phyloP scores from a whole-genome alignment of 2,797 vertebrate genomes.

The Gorsachius magnificus region DNA sequence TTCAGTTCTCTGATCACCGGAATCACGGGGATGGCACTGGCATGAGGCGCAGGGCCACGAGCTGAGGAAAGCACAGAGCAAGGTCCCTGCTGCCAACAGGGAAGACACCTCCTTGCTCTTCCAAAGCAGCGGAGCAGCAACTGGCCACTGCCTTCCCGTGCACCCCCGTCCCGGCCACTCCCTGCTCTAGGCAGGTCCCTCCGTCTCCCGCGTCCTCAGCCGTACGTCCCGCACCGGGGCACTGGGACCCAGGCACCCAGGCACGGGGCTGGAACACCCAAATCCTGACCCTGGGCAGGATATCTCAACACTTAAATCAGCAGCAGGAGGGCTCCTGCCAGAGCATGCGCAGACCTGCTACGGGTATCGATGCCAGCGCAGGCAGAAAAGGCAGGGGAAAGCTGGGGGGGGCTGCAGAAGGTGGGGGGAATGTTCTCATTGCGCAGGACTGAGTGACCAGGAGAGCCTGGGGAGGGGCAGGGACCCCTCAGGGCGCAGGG shows the following conservation, averaged over 20 bases:
- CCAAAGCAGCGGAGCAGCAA: background rate
- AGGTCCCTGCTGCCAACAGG: background rate
- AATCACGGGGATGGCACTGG: constrained; percentile 32
- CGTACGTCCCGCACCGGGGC: background rate
- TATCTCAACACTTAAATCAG: background rate
- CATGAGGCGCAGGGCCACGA: background rate
- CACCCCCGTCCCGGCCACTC: background rate
- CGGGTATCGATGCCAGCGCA: too few species aligned
- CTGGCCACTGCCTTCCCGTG: background rate
- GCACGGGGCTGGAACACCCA: background rate
- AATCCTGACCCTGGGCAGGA: background rate
- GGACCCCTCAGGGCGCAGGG: rapidly evolving
- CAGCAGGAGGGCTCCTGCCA: background rate
- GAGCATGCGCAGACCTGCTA: background rate
- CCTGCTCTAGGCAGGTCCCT: background rate
- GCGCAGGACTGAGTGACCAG: background rate
- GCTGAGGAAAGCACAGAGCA: background rate
- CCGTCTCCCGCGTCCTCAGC: background rate
- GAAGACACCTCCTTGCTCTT: background rate
- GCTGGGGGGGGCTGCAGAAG: background rate
- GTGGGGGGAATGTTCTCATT: background rate
- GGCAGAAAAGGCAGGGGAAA: background rate
- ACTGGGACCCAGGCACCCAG: background rate
- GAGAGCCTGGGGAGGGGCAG: background rate
- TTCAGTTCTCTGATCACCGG: background rate